Evolutionary conservation across 2,797 vertebrate genomes (phyloP).

Genomic region (Gobio occitaniae): DNA sequence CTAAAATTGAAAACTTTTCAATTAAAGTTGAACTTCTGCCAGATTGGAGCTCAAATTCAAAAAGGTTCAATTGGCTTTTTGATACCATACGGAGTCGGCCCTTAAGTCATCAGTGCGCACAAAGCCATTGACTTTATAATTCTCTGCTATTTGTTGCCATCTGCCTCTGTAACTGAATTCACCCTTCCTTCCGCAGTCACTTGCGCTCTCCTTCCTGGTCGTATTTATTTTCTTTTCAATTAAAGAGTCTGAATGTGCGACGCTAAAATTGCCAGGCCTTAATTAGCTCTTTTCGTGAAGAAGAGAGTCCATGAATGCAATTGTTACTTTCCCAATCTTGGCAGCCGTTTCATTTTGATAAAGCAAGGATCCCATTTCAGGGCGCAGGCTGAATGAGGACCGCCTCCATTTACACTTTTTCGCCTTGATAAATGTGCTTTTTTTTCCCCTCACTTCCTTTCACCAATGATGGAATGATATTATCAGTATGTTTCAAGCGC

Average conservation of each 20-base stretch:
- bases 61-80: conserved; percentile 87
- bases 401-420: conserved; percentile 72
- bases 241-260: conserved; percentile 81
- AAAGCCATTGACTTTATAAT: conserved; percentile 92
- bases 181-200: conserved; percentile 57
- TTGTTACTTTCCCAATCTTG: conserved; percentile 74
- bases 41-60: conserved; percentile 88
- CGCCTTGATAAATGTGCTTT: conserved; percentile 70
- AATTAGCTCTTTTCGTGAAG: conserved; percentile 75
- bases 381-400: conserved; percentile 73
- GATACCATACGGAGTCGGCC: conserved; percentile 90
- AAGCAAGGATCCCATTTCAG: conserved; percentile 77
- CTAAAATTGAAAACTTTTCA: conserved; percentile 86
- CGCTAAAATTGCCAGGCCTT: conserved; percentile 78
- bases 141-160: conserved; percentile 93
- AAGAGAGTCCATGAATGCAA: conserved; percentile 76
- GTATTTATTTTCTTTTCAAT: conserved; percentile 84
- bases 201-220: conserved; percentile 64
- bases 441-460: conserved; percentile 54
- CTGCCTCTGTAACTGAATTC: conserved; percentile 78
- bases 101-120: conserved; percentile 80
- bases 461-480: conserved; percentile 61
- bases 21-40: conserved; percentile 69
- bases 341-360: conserved; percentile 77
- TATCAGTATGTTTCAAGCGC: conserved; percentile 40